Percentiles rank a stretch among this genome's conserved stretches.
Evolutionary conservation across 2,888 invertebrate species (phyloP).

Genomic region (Anticlea derivata): DNA sequence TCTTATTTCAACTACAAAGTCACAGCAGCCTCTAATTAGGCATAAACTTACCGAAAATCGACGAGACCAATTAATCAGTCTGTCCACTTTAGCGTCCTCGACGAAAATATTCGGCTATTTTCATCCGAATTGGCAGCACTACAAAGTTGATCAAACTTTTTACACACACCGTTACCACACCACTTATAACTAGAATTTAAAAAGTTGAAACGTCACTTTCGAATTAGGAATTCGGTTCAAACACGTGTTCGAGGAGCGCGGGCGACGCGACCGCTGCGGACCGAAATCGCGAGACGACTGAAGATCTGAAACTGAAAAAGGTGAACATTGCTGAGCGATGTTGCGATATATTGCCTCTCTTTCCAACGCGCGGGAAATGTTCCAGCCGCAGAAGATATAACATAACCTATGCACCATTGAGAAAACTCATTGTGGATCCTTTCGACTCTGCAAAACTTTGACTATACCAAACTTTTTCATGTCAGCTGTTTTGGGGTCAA

Average conservation of each 20-base stretch:
- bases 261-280: constrained; percentile 17
- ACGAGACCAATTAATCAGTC: constrained; percentile 45
- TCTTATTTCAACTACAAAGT: constrained; percentile 9
- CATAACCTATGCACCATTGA: too few relatives aligned
- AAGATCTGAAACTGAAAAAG: constrained; percentile 28
- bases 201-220: constrained; percentile 38
- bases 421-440: too few relatives aligned
- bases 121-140: constrained; percentile 48
- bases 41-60: constrained; percentile 35
- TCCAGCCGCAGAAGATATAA: constrained; percentile 9
- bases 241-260: constrained; percentile 19
- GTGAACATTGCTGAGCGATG: constrained; percentile 29
- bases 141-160: constrained; percentile 40
- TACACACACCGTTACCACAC: constrained; percentile 15
- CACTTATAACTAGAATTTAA: constrained; percentile 26
- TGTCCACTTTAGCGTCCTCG: constrained; percentile 47
- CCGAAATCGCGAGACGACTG: constrained; percentile 30
- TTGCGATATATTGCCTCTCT: constrained; percentile 20
- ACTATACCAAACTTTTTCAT: too few relatives aligned
- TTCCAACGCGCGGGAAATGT: constrained; percentile 25
- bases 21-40: constrained; percentile 16
- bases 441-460: too few relatives aligned
- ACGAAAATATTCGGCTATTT: constrained; percentile 60
- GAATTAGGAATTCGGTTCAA: constrained; percentile 29
- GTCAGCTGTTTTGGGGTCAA: too few relatives aligned